Conservation (phyloP, 2,888 invertebrate species). For the Coelinius sp. region DNA sequence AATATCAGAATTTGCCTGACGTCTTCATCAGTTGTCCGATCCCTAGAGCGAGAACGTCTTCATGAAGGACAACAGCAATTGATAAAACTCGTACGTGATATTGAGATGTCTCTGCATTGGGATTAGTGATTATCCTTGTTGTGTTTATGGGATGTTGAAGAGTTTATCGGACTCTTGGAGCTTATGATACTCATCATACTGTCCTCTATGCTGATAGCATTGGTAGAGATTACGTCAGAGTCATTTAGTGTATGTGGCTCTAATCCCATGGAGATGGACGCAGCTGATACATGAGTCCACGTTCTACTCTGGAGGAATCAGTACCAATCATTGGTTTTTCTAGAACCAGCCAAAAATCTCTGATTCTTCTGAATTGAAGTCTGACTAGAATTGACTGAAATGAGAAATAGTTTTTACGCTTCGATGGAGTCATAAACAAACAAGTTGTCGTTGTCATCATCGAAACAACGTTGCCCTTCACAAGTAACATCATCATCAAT, state of each 20-base stretch:
- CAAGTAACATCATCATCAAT: no score
- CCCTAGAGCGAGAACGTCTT: constrained; percentile 78
- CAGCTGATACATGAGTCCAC: constrained; percentile 81
- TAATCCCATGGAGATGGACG: constrained; percentile 70
- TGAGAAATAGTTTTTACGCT: no score
- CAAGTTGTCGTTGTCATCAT: no score
- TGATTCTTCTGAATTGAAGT: no score
- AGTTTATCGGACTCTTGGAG: constrained; percentile 62
- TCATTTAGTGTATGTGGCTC: constrained; percentile 73
- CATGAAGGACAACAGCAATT: constrained; percentile 84
- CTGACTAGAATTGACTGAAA: no score
- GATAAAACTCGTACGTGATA: constrained; percentile 82
- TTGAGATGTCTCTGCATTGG: constrained; percentile 81
- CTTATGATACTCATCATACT: constrained; percentile 76
- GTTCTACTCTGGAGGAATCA: constrained; percentile 84
- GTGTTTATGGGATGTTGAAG: constrained; percentile 59
- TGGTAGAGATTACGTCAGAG: constrained; percentile 78
- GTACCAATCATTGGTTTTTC: constrained; percentile 84
- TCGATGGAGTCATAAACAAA: no score
- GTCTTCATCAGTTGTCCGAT: constrained; percentile 77
- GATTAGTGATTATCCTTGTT: constrained; percentile 75
- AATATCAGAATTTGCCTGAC: constrained; percentile 78
- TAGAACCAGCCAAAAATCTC: no score
- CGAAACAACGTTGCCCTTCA: no score
- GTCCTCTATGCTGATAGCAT: constrained; percentile 79